A percentile compares a stretch with the other conserved stretches of the same genome.
Evolutionary conservation across 2,797 vertebrate genomes (phyloP).

Genomic region (Sylvilagus floridanus): DNA sequence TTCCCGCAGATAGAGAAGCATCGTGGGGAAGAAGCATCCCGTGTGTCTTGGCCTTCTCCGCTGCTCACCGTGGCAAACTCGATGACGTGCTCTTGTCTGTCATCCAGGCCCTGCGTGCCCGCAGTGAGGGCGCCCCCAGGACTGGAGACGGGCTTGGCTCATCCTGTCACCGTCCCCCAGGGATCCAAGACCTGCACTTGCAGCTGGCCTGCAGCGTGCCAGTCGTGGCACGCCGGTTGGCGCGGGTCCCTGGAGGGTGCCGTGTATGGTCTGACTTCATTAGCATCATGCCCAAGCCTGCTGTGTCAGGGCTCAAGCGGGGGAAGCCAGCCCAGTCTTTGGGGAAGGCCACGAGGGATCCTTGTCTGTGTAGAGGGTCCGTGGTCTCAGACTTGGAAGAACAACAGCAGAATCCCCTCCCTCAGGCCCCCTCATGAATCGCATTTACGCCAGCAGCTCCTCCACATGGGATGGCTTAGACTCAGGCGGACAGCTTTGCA

Average conservation of each 20-base stretch:
- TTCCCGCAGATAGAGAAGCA: background rate
- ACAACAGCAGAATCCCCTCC: background rate
- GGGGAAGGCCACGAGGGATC: background rate
- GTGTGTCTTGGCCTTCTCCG: background rate
- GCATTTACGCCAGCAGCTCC: background rate
- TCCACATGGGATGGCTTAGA: slow-evolving; percentile 9
- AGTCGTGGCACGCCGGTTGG: background rate
- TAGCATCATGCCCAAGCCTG: background rate
- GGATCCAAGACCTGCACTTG: background rate
- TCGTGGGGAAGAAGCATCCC: slow-evolving; percentile 10
- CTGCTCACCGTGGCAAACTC: background rate
- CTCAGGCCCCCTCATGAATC: background rate
- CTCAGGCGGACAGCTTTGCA: slow-evolving; percentile 8
- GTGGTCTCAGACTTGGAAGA: background rate
- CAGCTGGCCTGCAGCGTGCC: background rate
- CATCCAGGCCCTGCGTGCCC: background rate
- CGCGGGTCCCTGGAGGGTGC: background rate
- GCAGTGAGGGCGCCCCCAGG: background rate
- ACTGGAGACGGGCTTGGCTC: background rate
- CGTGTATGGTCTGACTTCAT: background rate
- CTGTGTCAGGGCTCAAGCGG: background rate
- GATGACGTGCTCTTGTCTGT: background rate
- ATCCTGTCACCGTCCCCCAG: too few species aligned
- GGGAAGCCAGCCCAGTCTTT: background rate
- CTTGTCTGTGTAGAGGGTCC: background rate